These are phyloP conservation scores for Arctia plantaginis DNA, from an alignment of 2,888 invertebrate species.

Conservation along the genomic window DNA sequence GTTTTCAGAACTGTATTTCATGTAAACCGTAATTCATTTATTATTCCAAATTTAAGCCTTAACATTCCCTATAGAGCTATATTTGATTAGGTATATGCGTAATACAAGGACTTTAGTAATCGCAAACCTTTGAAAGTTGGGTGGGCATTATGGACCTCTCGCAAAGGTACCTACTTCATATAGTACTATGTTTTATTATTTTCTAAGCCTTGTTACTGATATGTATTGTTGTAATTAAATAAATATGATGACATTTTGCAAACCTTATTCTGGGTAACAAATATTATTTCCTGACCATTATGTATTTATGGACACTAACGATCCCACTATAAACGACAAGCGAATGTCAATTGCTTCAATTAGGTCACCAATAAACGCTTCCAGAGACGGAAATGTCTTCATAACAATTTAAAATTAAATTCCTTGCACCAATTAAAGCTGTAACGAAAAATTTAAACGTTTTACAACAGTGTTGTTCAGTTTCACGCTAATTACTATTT, in stretches of 20 bases:
- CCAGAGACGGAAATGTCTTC: constrained; percentile 22
- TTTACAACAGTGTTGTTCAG: constrained; percentile 31
- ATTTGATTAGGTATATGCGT: background rate
- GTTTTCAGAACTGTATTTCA: constrained; percentile 25
- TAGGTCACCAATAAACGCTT: constrained; percentile 25
- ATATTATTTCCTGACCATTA: background rate
- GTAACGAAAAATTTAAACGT: constrained; percentile 13
- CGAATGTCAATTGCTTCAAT: constrained; percentile 34
- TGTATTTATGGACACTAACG: background rate
- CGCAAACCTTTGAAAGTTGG: background rate
- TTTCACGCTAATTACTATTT: constrained; percentile 49
- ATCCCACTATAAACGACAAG: background rate
- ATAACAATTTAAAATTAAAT: constrained; percentile 21
- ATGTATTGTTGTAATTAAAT: background rate
- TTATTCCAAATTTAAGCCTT: background rate
- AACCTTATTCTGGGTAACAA: background rate
- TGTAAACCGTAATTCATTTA: background rate
- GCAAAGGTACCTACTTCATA: background rate
- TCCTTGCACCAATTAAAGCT: constrained; percentile 15
- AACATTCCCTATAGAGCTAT: background rate
- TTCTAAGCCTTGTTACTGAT: background rate
- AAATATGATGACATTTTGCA: background rate
- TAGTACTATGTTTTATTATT: background rate
- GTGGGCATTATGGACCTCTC: background rate
- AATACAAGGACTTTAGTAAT: background rate